Evolutionary conservation across 2,797 vertebrate species (phyloP), one percentile per base, ranked within the genome.

Genomic region (Sebastes oblongus): DNA sequence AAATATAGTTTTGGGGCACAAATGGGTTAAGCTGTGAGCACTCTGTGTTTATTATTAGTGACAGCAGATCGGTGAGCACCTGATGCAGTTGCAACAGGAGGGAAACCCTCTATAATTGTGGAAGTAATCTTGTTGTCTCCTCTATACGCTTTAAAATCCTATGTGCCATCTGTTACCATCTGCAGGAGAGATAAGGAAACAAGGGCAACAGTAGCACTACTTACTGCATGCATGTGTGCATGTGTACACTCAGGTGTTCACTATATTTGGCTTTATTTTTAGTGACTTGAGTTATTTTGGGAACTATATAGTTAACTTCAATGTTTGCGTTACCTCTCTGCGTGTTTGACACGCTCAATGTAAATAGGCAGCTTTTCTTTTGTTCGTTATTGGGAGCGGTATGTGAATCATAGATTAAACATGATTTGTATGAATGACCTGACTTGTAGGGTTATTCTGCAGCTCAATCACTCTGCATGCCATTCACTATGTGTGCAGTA

Each of bases 141-240:
- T 61, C 79, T 36, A 32, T 72, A n/a, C 5, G 66, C 60, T 54
- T 50, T 60, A 79, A 76, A 84, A 80, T 87, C 88, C 46, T 54
- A 59, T 71, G 81, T 54, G 25, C 80, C 92, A 91, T 84, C 89
- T 91, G 92, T 83, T 86, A 80, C 82, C 84, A 81, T 90, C 83
- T 86, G 88, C 32, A 71, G 84, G 42, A 68, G 77, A 85, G 81
- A 80, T 65, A 65, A 61, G 54, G 78, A 91, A 91, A 89, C 76
- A 24, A 81, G 88, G 65, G 86, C 85, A 93, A 87, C 89, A 85
- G 88, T 27, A 78, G 77, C 81, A 70, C 6, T 24, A 25, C 50
- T 71, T 6, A 25, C 14, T 30, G 61, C 71, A 64, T 29, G 30
- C 64, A 30, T 64, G 61, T 62, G 61, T 55, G 62, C 69, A 11